These are phyloP conservation scores for Nicator chloris DNA, from an alignment of 2,113 vertebrate genomes.

Conservation along the genomic window DNA sequence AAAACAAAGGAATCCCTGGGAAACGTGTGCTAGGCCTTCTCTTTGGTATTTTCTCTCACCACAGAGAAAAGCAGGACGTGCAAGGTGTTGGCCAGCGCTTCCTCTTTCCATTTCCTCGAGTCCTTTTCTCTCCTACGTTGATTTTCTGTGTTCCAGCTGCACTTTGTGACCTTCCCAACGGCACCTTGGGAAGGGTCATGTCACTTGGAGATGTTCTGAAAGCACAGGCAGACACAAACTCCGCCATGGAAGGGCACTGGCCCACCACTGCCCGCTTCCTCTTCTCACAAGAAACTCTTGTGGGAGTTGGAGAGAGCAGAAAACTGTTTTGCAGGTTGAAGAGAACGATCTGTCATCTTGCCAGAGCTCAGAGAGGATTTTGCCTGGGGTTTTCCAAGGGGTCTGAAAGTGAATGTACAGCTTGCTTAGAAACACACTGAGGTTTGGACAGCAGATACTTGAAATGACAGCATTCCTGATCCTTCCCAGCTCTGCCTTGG, in stretches of 20 bases:
- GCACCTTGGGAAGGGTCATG: not conserved
- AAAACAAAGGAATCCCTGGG: not conserved
- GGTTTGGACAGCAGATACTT: not conserved
- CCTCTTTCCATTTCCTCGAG: not conserved
- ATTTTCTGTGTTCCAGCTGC: not conserved
- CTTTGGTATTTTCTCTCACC: not conserved
- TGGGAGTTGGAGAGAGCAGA: not conserved
- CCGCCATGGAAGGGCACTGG: not conserved
- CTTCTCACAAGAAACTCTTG: not conserved
- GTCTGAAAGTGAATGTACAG: not conserved
- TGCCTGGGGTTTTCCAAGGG: not conserved
- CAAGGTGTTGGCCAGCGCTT: not conserved
- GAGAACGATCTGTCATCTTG: not conserved
- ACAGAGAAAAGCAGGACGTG: not conserved
- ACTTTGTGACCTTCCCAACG: not conserved
- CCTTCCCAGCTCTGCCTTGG: not conserved
- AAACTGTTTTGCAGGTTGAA: not conserved
- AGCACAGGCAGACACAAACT: not conserved
- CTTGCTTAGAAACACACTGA: not conserved
- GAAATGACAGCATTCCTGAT: not conserved
- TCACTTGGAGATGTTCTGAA: not conserved
- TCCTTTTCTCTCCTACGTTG: fast-evolving
- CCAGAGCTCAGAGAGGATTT: not conserved
- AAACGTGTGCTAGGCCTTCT: not conserved
- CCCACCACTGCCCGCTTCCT: not conserved